Evolutionary conservation across 2,113 vertebrate genomes (phyloP), one percentile per base, ranked within the genome.

Genomic region (Tursiops truncatus): DNA sequence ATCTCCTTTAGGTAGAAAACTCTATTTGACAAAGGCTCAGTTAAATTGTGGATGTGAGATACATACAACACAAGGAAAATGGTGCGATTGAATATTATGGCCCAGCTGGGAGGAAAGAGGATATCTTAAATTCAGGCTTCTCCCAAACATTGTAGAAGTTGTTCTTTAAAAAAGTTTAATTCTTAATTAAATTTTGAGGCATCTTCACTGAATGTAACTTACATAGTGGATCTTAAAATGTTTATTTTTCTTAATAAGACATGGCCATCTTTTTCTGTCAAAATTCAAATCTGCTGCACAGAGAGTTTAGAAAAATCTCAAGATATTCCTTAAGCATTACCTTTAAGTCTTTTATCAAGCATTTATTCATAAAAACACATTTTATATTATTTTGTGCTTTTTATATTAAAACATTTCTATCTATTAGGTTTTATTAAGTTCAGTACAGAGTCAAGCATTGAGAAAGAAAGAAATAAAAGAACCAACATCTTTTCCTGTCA

Each of bases 261-360:
- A 77, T 63, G 31, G 53, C 70, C 41, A 89, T 58, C 26, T n/a
- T 94, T 91, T 80, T 77, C 79, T 60, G 36, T 70, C 26, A 82
- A 96, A 89, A 85, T 60, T 93, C 15, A 67, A 41, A 63, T 85
- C 15, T 71, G 53, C 14, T 93, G 9, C 1, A 77, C 1, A 76
- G 23, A 79, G 6, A 67, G n/a, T 74, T 87, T 89, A 71, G 56
- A 92, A 95, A 96, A 88, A 68, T 44, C 9, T 94, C 53, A 63
- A 53, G 20, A 56, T 53, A 77, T 85, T 91, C 20, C 36, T 47
- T 68, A 84, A 70, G 38, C 20, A 81, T 84, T n/a, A 47, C 31
- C 26, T 71, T 65, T 73, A 73, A 80, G 20, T 67, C 26, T 4
- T 94, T 47, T 7, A 84, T 94, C 23, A 91, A 80, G 25, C 5